phyloP scores from a whole-genome alignment of 2,888 invertebrate genomes.

The Leptinotarsa peninsularis region DNA sequence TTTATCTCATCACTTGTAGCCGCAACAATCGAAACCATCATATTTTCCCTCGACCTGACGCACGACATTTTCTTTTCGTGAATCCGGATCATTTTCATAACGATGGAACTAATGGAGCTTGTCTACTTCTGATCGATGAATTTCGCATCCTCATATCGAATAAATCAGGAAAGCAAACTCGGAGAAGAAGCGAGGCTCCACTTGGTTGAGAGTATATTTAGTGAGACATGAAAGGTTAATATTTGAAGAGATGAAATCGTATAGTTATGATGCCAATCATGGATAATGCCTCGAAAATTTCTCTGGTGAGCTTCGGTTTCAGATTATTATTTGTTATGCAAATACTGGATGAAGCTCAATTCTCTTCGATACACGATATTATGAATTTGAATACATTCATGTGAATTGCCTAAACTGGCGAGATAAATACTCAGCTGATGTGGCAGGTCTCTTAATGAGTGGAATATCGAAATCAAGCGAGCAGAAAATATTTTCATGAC shows the following conservation, averaged over 20 bases:
- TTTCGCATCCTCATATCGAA: neutral
- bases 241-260: conserved; percentile 7
- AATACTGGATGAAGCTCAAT: too few species aligned
- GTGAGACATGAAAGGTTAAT: conserved; percentile 1
- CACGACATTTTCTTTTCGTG: neutral
- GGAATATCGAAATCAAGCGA: too few species aligned
- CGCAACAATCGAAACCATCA: neutral
- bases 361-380: too few species aligned
- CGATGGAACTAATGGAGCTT: conserved; percentile 9
- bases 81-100: neutral
- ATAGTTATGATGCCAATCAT: neutral
- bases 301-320: neutral
- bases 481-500: too few species aligned
- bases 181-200: neutral
- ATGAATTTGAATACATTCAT: too few species aligned
- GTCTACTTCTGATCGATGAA: conserved; percentile 11
- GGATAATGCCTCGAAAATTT: neutral
- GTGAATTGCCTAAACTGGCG: too few species aligned
- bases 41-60: neutral
- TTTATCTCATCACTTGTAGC: too few species aligned
- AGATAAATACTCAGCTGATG: too few species aligned
- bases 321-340: too few species aligned
- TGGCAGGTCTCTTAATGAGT: too few species aligned
- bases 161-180: neutral
- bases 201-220: conserved; percentile 3